Base-by-base conservation (phyloP, 2,888 invertebrate species). In the Thera obeliscata region DNA sequence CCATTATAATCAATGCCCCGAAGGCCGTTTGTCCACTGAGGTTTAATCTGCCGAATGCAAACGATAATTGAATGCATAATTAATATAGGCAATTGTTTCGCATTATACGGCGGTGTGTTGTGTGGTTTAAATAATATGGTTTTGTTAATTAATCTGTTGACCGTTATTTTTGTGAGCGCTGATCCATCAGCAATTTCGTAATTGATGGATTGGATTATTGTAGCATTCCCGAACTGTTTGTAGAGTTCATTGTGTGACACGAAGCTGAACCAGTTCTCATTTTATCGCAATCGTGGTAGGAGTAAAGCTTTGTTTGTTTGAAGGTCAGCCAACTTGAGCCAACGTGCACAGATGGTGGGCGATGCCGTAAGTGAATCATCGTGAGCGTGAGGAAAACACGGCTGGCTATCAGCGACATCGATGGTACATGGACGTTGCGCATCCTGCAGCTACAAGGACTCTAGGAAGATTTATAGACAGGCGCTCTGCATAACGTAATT, bases 31-130 rank as follows among this genome's bases (percentile, higher is more conserved):
- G 56, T 67, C 69, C 66, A 11, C 66, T 61, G 70, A 60, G 67
- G 66, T 67, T 72, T 73, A 71, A 74, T 73, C 70, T 66, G 70
- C 72, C 71, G 66, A 70, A 73, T 71, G 73, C 72, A 69, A 73
- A 66, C 67, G 55, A 56, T 72, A 70, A 76, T 76, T 71, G 72
- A 70, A 75, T 75, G 72, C 70, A 68, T 67, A 72, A 74, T 73
- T 66, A 70, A 70, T 66, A 67, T 66, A 67, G 63, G 50, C 61
- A 61, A 74, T 74, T 69, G 67, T 72, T 73, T 70, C 57, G 41
- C 60, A 61, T 63, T 60, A 57, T 64, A 62, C 49, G 50, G 35
- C 56, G 49, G 68, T 61, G 50, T 46, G 56, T 57, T 5, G 55
- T 55, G 38, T 52, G 59, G 67, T 54, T 48, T 2, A 64, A 69